Evolutionary conservation across 2,888 invertebrate species (phyloP), one percentile per base, ranked within the genome.

Genomic region (Troides oblongomaculatus): DNA sequence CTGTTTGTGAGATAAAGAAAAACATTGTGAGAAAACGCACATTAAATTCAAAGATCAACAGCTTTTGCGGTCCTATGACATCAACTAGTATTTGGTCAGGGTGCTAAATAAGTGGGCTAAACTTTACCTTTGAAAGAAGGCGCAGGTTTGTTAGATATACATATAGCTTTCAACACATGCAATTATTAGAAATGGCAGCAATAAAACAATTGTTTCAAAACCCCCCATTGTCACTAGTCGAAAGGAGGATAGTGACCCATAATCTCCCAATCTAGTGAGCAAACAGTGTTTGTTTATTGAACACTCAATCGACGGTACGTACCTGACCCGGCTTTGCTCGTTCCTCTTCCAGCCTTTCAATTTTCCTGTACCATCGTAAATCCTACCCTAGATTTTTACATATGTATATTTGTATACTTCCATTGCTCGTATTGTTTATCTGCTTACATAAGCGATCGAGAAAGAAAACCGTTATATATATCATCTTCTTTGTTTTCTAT

Each of bases 181-280:
- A 30, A 5, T 5, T 30, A 30, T 30, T 5, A 30, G 30, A 30
- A 30, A 30, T 3, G 5, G 30, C 5, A 30, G 30, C 50, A 18
- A 50, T 17, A 12, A 3, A 50, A 50, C 14, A 14, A 50, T 50
- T 17, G 50, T 60, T 59, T 60, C n/a, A 30, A 30, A 62, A 69
- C 30, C 43, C 36, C 53, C 5, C 25, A 14, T 62, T 57, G 65
- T 62, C 57, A 65, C 70, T 61, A 56, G 59, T 64, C 56, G 12
- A 23, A 66, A 75, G 72, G 72, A 73, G 74, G 73, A 72, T 78
- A 78, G 78, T 80, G 75, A 73, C 76, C 77, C 77, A 78, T 84
- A 84, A 84, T 83, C 70, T 82, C 82, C 80, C 84, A 84, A 84
- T 84, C 83, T 84, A 80, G 79, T 78, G 73, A 76, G 81, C 79